phyloP scores from a whole-genome alignment of 2,888 invertebrate species.

The Tenodera sinensis region DNA sequence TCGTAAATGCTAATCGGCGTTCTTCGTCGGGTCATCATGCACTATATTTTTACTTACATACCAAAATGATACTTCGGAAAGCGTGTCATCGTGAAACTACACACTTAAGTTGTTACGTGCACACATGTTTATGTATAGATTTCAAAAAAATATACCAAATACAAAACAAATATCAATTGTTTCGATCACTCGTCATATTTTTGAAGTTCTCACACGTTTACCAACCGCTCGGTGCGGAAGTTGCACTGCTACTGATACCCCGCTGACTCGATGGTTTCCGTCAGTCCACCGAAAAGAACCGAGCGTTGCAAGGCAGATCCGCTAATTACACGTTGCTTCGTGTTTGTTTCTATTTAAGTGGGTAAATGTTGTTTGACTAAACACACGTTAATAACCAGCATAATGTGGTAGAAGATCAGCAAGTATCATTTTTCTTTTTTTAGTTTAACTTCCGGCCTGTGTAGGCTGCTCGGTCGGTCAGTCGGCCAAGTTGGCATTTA shows the following conservation, averaged over 20 bases:
- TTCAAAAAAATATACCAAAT: too few species aligned
- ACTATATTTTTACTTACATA: not conserved
- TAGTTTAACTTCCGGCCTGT: not conserved
- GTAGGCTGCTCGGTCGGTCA: not conserved
- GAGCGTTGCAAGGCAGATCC: not conserved
- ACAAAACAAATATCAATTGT: not conserved
- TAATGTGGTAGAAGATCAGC: not conserved
- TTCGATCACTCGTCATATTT: not conserved
- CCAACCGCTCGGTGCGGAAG: not conserved
- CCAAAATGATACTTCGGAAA: not conserved
- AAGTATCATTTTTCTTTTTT: not conserved
- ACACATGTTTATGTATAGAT: not conserved
- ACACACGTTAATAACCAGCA: not conserved
- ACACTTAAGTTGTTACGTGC: not conserved
- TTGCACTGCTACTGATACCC: not conserved
- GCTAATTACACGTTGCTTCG: not conserved
- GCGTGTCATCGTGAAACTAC: not conserved
- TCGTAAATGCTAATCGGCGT: conserved; percentile 60
- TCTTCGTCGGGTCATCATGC: conserved; percentile 44
- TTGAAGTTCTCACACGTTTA: not conserved
- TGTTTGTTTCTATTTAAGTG: not conserved
- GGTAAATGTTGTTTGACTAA: not conserved
- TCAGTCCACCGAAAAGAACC: not conserved
- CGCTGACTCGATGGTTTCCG: not conserved
- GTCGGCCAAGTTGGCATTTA: not conserved